Conservation (phyloP, 2,888 invertebrate genomes). For the Cephus spinipes region DNA sequence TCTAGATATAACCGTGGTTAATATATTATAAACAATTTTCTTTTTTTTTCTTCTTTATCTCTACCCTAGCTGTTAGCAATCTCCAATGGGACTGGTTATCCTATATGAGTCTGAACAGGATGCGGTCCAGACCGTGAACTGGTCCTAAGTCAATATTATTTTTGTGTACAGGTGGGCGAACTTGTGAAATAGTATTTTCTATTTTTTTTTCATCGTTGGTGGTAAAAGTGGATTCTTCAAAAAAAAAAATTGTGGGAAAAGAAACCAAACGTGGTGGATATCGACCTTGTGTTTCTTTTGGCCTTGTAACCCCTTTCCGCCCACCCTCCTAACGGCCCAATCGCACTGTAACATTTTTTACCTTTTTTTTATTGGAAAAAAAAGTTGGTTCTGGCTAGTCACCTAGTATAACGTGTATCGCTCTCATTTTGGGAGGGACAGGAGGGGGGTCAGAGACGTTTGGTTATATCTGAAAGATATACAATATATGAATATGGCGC, state of each 20-base stretch:
- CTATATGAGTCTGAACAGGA: background rate
- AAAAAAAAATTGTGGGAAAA: background rate
- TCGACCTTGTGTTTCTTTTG: background rate
- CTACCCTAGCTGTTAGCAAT: background rate
- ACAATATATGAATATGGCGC: background rate
- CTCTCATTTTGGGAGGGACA: background rate
- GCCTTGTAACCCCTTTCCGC: background rate
- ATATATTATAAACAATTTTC: background rate
- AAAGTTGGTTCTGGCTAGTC: background rate
- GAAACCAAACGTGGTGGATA: background rate
- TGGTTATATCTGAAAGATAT: background rate
- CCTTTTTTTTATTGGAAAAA: background rate
- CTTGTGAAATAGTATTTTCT: background rate
- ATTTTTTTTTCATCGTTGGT: background rate
- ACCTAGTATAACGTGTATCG: background rate
- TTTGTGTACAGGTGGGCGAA: background rate
- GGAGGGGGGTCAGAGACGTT: background rate
- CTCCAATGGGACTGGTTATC: background rate
- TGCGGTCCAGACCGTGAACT: slow-evolving; percentile 6
- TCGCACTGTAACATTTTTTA: background rate
- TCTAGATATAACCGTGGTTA: background rate
- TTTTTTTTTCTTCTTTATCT: background rate
- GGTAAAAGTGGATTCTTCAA: background rate
- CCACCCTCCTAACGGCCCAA: background rate
- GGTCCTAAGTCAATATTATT: slow-evolving; percentile 18